Percentiles rank a stretch among this genome's conserved stretches.
Conservation (phyloP, 2,888 invertebrate species). For the Isotomurus palustris region DNA sequence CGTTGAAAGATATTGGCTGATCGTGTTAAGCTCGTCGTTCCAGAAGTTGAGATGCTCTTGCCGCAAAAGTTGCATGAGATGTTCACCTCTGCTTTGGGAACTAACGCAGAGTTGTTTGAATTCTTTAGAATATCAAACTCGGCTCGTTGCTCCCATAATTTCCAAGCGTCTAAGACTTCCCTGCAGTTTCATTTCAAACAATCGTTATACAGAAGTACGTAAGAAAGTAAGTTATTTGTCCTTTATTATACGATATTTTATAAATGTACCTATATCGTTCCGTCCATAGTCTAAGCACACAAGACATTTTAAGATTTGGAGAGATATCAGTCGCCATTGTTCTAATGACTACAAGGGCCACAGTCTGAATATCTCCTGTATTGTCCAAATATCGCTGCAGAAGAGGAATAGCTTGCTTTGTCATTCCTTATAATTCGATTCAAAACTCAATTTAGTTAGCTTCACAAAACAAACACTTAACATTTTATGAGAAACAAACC, state of each 20-base stretch:
- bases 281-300: conserved; percentile 53
- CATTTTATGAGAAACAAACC: conserved; percentile 53
- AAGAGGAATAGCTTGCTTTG: conserved; percentile 68
- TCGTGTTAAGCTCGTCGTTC: conserved; percentile 31
- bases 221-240: too few relatives aligned
- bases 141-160: conserved; percentile 82
- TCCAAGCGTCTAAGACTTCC: conserved; percentile 79
- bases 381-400: conserved; percentile 81
- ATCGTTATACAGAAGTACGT: too few relatives aligned
- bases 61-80: conserved; percentile 93
- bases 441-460: not conserved
- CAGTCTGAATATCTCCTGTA: conserved; percentile 87
- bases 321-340: conserved; percentile 69
- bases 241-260: too few relatives aligned
- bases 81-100: conserved; percentile 58
- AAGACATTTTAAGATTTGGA: too few relatives aligned
- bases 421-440: conserved; percentile 63
- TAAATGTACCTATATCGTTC: conserved; percentile 49
- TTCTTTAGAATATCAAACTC: conserved; percentile 79
- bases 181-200: conserved; percentile 64
- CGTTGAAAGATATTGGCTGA: conserved; percentile 39
- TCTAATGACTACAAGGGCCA: conserved; percentile 71
- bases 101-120: conserved; percentile 55
- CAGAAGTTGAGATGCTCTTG: conserved; percentile 73
- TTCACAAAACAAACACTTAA: not conserved